Evolutionary conservation across 2,888 invertebrate genomes (phyloP).

Genomic region (Conus canariensis): DNA sequence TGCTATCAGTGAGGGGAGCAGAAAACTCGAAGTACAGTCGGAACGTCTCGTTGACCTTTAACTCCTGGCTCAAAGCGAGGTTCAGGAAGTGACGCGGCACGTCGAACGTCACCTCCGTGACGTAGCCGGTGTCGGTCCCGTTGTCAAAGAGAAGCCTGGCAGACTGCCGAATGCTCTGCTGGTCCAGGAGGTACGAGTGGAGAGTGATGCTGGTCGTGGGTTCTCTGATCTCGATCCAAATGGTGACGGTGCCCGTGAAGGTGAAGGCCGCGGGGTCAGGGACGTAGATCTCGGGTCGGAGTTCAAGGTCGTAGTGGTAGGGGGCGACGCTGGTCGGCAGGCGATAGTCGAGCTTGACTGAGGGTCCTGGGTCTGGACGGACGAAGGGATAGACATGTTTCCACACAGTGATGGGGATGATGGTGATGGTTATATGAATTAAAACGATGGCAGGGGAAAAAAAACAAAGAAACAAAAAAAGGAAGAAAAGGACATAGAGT

Average conservation of each 20-base stretch:
- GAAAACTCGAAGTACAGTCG: constrained; percentile 18
- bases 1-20: neutral
- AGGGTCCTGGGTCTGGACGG: neutral
- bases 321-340: constrained; percentile 62
- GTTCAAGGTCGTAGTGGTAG: constrained; percentile 58
- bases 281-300: constrained; percentile 66
- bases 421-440: too few species aligned
- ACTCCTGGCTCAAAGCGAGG: constrained; percentile 7
- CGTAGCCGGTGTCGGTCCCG: neutral
- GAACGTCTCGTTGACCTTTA: constrained; percentile 20
- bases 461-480: too few species aligned
- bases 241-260: constrained; percentile 47
- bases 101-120: constrained; percentile 31
- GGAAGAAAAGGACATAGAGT: too few species aligned
- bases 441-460: too few species aligned
- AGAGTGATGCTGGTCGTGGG: constrained; percentile 46
- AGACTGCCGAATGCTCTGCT: constrained; percentile 23
- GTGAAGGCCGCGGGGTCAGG: constrained; percentile 47
- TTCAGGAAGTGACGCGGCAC: constrained; percentile 36
- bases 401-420: too few species aligned
- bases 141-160: constrained; percentile 6
- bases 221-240: constrained; percentile 18
- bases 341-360: constrained; percentile 44
- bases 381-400: too few species aligned
- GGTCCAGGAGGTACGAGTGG: constrained; percentile 39